Evolutionary conservation across 2,113 vertebrate genomes (phyloP).

Genomic region (Benthochromis sp.): DNA sequence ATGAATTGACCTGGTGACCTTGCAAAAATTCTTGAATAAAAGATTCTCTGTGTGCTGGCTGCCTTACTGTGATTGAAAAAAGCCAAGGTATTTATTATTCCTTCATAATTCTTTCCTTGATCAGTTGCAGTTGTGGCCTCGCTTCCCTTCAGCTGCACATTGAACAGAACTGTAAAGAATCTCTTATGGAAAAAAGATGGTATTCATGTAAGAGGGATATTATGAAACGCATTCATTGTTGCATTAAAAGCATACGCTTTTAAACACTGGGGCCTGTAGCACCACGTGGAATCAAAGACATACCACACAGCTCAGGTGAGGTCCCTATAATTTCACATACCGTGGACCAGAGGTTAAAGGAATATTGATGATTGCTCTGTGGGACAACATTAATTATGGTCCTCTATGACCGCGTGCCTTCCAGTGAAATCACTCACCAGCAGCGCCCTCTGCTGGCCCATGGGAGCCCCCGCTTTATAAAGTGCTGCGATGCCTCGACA

Average conservation of each 20-base stretch:
- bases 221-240: neutral
- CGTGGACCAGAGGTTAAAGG: neutral
- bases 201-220: neutral
- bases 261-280: neutral
- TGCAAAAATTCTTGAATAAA: neutral
- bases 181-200: neutral
- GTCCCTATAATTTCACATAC: conserved; percentile 5
- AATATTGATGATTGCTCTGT: neutral
- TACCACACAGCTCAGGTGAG: neutral
- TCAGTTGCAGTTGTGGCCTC: neutral
- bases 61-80: neutral
- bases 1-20: neutral
- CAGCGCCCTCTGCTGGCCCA: conserved; percentile 54
- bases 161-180: neutral
- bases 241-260: neutral
- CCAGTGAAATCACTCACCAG: neutral
- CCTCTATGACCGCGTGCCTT: neutral
- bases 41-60: neutral
- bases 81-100: neutral
- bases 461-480: conserved; percentile 30
- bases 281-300: neutral
- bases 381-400: conserved; percentile 4
- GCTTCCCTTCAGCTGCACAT: neutral
- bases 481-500: conserved; percentile 44
- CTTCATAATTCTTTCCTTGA: neutral